A percentile compares a stretch with the other conserved stretches of the same genome.
These are phyloP conservation scores for Channa striata DNA, from an alignment of 2,797 vertebrate species.

Conservation along the genomic window DNA sequence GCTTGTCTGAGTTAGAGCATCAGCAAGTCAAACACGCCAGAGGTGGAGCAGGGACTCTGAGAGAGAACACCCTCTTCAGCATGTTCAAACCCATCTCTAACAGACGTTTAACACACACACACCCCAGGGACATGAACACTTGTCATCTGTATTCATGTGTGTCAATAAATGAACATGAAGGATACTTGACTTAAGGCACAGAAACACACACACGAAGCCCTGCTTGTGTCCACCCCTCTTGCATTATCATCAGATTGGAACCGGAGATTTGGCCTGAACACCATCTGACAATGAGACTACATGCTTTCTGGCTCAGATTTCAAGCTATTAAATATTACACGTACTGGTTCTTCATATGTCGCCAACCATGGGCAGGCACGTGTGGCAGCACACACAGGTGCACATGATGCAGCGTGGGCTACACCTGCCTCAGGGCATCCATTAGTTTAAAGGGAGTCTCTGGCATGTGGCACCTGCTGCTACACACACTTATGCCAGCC, in stretches of 20 bases:
- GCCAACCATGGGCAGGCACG: slow-evolving; percentile 28
- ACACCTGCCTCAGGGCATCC: slow-evolving; percentile 55
- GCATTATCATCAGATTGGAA: slow-evolving; percentile 23
- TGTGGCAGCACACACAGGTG: slow-evolving; percentile 7
- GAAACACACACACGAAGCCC: slow-evolving; percentile 2
- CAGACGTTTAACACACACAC: slow-evolving; percentile 6
- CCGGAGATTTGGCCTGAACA: slow-evolving; percentile 39
- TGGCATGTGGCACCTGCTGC: slow-evolving; percentile 68
- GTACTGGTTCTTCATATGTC: slow-evolving; percentile 41
- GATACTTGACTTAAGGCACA: background rate
- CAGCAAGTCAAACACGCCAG: slow-evolving; percentile 76
- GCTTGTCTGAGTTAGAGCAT: slow-evolving; percentile 71
- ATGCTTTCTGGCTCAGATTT: slow-evolving; percentile 66
- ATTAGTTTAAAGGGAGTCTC: slow-evolving; percentile 50
- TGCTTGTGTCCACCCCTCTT: slow-evolving; percentile 11
- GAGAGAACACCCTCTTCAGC: slow-evolving; percentile 29
- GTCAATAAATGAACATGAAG: too few species aligned
- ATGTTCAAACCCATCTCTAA: slow-evolving; percentile 21
- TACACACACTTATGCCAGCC: slow-evolving; percentile 27
- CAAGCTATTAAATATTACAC: slow-evolving; percentile 80
- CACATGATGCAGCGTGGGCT: background rate
- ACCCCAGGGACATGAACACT: background rate
- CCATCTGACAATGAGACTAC: slow-evolving; percentile 52
- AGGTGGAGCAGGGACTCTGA: slow-evolving; percentile 57
- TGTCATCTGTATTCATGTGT: too few species aligned